Evolutionary conservation across 2,113 vertebrate species (phyloP).

Genomic region (Chelonoidis abingdonii): DNA sequence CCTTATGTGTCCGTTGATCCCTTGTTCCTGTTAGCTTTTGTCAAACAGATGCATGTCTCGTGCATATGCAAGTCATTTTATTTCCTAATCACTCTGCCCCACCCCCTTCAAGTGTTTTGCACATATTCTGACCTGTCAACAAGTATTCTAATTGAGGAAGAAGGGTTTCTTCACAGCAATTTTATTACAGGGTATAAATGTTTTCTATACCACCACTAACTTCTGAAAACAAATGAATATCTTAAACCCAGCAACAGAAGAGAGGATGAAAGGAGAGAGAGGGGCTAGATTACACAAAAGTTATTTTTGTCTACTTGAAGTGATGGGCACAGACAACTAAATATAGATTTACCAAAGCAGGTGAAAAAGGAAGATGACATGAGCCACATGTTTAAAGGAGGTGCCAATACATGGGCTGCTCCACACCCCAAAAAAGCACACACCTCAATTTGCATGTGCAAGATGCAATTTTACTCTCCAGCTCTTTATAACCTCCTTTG

Average conservation of each 20-base stretch:
- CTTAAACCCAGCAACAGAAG: slow-evolving; percentile 55
- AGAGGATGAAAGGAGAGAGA: slow-evolving; percentile 48
- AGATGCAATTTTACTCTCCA: background rate
- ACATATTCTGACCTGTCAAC: slow-evolving; percentile 53
- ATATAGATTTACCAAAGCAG: slow-evolving; percentile 66
- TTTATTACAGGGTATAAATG: slow-evolving; percentile 46
- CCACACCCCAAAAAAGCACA: background rate
- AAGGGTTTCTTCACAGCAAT: slow-evolving; percentile 56
- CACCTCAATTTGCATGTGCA: background rate
- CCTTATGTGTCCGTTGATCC: slow-evolving; percentile 61
- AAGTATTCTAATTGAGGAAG: slow-evolving; percentile 30
- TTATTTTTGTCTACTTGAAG: slow-evolving; percentile 68
- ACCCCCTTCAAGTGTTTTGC: slow-evolving; percentile 51
- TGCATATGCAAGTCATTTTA: slow-evolving; percentile 46
- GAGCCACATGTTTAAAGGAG: background rate
- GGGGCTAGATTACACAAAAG: slow-evolving; percentile 60
- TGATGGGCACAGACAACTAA: slow-evolving; percentile 54
- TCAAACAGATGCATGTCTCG: slow-evolving; percentile 63
- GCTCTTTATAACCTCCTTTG: background rate
- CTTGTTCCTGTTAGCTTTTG: slow-evolving; percentile 59
- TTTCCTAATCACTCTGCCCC: slow-evolving; percentile 61
- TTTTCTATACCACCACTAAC: slow-evolving; percentile 2
- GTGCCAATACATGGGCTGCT: background rate
- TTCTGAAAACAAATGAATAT: slow-evolving; percentile 50
- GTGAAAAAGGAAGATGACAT: slow-evolving; percentile 57